phyloP scores from a whole-genome alignment of 1,140 invertebrate species.

The Idris sp. region DNA sequence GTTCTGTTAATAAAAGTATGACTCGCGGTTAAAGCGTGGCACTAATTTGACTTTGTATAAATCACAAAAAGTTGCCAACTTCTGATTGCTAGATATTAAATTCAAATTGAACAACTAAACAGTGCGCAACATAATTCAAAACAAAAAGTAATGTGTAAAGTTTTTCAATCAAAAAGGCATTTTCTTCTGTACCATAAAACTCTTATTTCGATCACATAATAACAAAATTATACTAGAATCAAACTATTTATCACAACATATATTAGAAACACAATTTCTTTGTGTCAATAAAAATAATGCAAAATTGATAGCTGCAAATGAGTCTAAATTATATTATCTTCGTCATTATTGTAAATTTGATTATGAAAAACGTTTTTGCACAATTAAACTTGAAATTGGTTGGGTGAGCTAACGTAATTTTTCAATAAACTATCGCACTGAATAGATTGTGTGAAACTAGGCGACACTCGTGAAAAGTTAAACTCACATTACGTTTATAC shows the following conservation, averaged over 20 bases:
- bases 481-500: conserved; percentile 44
- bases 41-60: conserved; percentile 7
- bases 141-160: too few species aligned
- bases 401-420: conserved; percentile 30
- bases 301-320: too few species aligned
- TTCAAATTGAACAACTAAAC: not conserved
- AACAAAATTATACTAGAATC: too few species aligned
- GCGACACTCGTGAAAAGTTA: conserved; percentile 50
- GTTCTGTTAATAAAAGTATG: conserved; percentile 15
- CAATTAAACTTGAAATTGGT: conserved; percentile 15
- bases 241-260: too few species aligned
- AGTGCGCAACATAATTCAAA: conserved; percentile 1
- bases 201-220: too few species aligned
- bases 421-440: conserved; percentile 31
- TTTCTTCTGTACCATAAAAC: too few species aligned
- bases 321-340: too few species aligned
- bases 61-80: conserved; percentile 1
- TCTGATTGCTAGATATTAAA: not conserved
- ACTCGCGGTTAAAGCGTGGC: not conserved
- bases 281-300: too few species aligned
- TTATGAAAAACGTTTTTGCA: conserved; percentile 3
- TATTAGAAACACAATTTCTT: too few species aligned
- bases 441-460: conserved; percentile 30
- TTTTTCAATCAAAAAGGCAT: too few species aligned
- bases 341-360: too few species aligned